Evolutionary conservation across 2,888 invertebrate genomes (phyloP).

Genomic region (Tanaodytes sp.): DNA sequence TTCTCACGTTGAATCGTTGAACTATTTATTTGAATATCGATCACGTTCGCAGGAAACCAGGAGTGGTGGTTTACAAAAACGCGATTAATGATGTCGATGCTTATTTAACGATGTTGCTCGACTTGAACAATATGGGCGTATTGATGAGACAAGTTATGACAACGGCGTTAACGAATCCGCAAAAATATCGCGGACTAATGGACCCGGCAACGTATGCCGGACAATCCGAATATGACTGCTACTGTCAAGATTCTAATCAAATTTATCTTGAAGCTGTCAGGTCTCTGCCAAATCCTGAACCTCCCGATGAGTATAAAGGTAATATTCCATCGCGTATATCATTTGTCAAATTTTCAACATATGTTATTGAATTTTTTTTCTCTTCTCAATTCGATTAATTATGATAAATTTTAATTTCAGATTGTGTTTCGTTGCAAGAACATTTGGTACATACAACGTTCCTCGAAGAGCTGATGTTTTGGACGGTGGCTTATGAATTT

Average conservation of each 20-base stretch:
- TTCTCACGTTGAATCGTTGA: no score
- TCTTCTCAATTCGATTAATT: no score
- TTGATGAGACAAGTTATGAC: conserved; percentile 96
- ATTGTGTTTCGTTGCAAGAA: conserved; percentile 85
- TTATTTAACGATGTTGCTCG: conserved; percentile 92
- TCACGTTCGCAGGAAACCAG: conserved; percentile 52
- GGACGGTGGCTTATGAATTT: conserved; percentile 98
- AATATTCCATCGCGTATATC: not conserved
- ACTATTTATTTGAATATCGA: no score
- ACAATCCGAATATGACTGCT: conserved; percentile 81
- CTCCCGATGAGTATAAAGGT: conserved; percentile 83
- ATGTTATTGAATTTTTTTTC: no score
- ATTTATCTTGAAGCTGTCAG: conserved; percentile 88
- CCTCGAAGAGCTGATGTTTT: conserved; percentile 96
- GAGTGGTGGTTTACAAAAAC: conserved; percentile 77
- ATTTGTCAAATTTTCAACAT: no score
- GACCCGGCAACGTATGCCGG: conserved; percentile 62
- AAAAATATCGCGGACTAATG: conserved; percentile 73
- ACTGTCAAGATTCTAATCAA: conserved; percentile 82
- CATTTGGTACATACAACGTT: conserved; percentile 87
- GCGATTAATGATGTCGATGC: conserved; percentile 90
- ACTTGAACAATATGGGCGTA: conserved; percentile 96
- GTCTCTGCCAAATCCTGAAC: conserved; percentile 83
- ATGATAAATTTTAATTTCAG: conserved; percentile 59
- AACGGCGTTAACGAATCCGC: conserved; percentile 89